Base-by-base conservation (phyloP, 2,888 invertebrate genomes). In the Ophonus ardosiacus region DNA sequence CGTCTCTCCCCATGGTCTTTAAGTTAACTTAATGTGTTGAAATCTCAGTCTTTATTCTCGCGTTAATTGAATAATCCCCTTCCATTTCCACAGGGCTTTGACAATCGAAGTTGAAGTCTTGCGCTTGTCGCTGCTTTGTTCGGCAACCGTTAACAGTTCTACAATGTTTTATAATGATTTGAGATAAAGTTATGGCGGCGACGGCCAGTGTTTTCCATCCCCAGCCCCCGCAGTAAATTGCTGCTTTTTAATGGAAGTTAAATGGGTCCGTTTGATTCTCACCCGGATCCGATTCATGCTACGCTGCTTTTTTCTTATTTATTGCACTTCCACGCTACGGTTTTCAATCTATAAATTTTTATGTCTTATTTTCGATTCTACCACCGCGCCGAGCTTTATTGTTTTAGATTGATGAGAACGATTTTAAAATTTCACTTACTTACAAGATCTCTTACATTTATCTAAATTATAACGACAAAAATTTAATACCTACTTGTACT, bases 11-110 rank as follows among this genome's bases (percentile, higher is more conserved):
- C 56, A 80, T 80, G 85, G 85, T 80, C 85, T 85, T 84, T 68
- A 85, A 85, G 85, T 85, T 85, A 85, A 85, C 85, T 79, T 85
- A 85, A 85, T 85, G 85, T 85, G 85, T 85, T 79, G 85, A 79
- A 85, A 85, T 85, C 85, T 85, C 80, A 21, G 85, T 85, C 85
- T 85, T 85, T 85, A 85, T 85, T 85, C 85, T 80, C 80, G 85
- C 85, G 85, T 79, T 85, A 85, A 85, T 85, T 85, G 85, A 85
- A 85, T 85, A 85, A 85, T 85, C 85, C 85, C 79, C 85, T 80
- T 59, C 80, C 85, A 79, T 40, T 56, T 40, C 85, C 38, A 74
- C 79, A 80, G 40, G 18, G 79, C 85, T 85, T 85, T 85, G 85
- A 85, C 85, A 85, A 85, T 85, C 85, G 85, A 85, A 85, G 68